phyloP scores from a whole-genome alignment of 2,797 vertebrate species.

The Atherinosoma microstoma region DNA sequence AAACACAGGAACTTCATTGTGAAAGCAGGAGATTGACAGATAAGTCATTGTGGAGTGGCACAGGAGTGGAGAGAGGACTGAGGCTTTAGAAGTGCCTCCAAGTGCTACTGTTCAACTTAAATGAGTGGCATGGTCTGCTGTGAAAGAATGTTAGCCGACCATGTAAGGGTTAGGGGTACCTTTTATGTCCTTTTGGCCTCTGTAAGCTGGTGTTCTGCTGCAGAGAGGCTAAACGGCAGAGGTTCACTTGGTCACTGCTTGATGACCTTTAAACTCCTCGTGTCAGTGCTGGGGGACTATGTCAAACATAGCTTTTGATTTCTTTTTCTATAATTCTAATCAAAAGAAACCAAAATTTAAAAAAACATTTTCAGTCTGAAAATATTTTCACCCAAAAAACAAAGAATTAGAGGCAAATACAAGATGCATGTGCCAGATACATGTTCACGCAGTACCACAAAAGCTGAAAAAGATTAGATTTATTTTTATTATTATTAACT shows the following conservation, averaged over 20 bases:
- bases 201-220: conserved; percentile 28
- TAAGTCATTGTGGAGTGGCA: conserved; percentile 59
- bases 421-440: neutral
- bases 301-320: conserved; percentile 40
- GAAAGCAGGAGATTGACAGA: conserved; percentile 56
- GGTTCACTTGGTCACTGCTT: conserved; percentile 47
- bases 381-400: neutral
- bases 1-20: conserved; percentile 33
- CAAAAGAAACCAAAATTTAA: neutral
- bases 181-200: conserved; percentile 46
- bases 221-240: conserved; percentile 39
- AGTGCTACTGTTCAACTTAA: conserved; percentile 52
- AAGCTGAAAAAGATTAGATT: neutral
- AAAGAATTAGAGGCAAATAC: neutral
- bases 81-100: conserved; percentile 38
- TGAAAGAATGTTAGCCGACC: conserved; percentile 66
- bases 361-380: neutral
- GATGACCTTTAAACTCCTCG: conserved; percentile 58
- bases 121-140: conserved; percentile 65
- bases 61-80: conserved; percentile 39
- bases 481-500: neutral
- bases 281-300: conserved; percentile 5
- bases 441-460: neutral
- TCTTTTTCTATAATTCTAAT: conserved; percentile 1
- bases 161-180: conserved; percentile 60